Evolutionary conservation across 35 echinoderm and acorn worm species (phyloP).

Genomic region (Strongylocentrotus purpuratus): DNA sequence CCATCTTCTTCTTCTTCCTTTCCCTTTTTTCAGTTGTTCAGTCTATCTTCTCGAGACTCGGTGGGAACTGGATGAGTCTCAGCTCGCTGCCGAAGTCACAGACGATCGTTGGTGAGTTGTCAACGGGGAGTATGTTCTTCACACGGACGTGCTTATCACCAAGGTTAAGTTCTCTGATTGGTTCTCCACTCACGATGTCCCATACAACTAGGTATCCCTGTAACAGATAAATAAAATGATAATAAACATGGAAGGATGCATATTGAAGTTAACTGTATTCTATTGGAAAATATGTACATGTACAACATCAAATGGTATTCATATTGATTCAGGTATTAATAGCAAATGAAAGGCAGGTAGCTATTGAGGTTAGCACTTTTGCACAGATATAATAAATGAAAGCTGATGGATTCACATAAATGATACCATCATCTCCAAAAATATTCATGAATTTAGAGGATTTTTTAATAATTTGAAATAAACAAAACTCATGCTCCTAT

Average conservation of each 20-base stretch:
- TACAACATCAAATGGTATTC: too few species aligned
- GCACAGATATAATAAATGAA: too few species aligned
- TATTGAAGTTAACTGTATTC: too few species aligned
- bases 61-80: conserved; percentile 57
- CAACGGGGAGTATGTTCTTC: conserved; percentile 48
- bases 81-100: conserved; percentile 65
- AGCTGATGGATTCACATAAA: too few species aligned
- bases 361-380: too few species aligned
- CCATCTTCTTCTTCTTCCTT: neutral
- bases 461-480: neutral
- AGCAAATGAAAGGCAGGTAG: too few species aligned
- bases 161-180: conserved; percentile 54
- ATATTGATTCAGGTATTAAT: too few species aligned
- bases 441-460: too few species aligned
- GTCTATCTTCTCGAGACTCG: conserved; percentile 45
- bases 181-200: conserved; percentile 65
- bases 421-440: too few species aligned
- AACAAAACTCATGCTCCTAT: neutral
- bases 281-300: too few species aligned
- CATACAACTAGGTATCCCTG: conserved; percentile 65
- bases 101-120: conserved; percentile 48
- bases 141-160: conserved; percentile 50
- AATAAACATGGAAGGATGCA: neutral
- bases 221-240: neutral
- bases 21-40: neutral